These are phyloP conservation scores for Martes martes DNA, from an alignment of 2,113 vertebrate genomes.

Conservation along the genomic window DNA sequence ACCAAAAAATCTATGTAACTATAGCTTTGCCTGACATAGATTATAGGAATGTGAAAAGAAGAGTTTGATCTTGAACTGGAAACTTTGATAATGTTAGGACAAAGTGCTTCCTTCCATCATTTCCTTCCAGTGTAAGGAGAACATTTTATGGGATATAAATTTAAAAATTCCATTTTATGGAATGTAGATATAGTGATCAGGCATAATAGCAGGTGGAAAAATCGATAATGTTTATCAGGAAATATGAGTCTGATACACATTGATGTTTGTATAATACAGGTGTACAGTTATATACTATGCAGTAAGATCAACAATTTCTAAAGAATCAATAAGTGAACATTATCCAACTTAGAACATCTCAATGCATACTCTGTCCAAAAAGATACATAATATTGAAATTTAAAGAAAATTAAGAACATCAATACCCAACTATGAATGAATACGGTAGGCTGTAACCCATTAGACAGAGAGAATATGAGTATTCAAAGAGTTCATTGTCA, in stretches of 20 bases:
- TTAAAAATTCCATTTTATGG: too few species aligned
- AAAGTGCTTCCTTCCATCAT: background rate
- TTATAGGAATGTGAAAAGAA: background rate
- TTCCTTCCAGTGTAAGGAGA: background rate
- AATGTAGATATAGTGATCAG: background rate
- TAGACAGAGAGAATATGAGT: background rate
- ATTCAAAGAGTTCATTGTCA: background rate
- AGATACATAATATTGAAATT: background rate
- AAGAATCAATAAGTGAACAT: background rate
- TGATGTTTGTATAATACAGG: background rate
- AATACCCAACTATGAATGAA: background rate
- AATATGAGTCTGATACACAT: background rate
- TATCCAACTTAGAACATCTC: background rate
- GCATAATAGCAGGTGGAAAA: background rate
- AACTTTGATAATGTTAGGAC: background rate
- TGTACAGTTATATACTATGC: background rate
- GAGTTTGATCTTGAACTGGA: background rate
- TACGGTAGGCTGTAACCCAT: background rate
- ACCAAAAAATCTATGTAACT: background rate
- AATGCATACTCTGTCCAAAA: background rate
- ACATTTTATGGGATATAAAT: background rate
- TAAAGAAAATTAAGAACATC: slow-evolving; percentile 4
- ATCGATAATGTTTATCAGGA: background rate
- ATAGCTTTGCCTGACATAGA: slow-evolving; percentile 1
- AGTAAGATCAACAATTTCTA: background rate